Evolutionary conservation across 2,888 invertebrate species (phyloP).

Genomic region (Plebejus argus): DNA sequence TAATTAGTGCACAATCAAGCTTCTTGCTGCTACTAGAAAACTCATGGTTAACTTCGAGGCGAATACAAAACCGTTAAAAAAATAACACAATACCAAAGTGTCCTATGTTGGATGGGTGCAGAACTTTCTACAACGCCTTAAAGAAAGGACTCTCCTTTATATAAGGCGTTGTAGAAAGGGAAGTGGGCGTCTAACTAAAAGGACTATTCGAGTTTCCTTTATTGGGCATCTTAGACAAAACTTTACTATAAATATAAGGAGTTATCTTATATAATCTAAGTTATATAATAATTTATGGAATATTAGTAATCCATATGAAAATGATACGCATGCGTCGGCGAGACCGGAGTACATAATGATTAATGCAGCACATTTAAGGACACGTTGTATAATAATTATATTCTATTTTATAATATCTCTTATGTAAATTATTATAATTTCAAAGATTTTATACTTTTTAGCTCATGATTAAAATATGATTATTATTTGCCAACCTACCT

Average conservation of each 20-base stretch:
- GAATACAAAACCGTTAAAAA: too few relatives aligned
- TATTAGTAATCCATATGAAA: constrained; percentile 13
- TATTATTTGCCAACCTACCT: too few relatives aligned
- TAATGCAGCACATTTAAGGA: not conserved
- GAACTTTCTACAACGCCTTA: not conserved
- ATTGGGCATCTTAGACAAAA: not conserved
- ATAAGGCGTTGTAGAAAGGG: not conserved
- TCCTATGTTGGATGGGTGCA: not conserved
- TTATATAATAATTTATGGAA: not conserved
- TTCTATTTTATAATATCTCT: not conserved
- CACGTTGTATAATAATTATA: not conserved
- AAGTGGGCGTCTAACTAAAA: not conserved
- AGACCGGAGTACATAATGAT: not conserved
- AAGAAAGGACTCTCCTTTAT: too few relatives aligned
- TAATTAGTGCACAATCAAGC: too few relatives aligned
- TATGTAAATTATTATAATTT: not conserved
- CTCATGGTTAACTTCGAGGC: too few relatives aligned
- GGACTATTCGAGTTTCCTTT: not conserved
- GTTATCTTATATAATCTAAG: not conserved
- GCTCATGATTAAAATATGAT: too few relatives aligned
- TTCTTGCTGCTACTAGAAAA: too few relatives aligned
- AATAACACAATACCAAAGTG: not conserved
- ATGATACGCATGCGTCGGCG: not conserved
- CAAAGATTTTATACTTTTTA: not conserved
- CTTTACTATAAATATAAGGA: not conserved